A percentile compares a stretch with the other conserved stretches of the same genome.
phyloP scores from a whole-genome alignment of 2,888 invertebrate species.

The Perizoma affinitatum region DNA sequence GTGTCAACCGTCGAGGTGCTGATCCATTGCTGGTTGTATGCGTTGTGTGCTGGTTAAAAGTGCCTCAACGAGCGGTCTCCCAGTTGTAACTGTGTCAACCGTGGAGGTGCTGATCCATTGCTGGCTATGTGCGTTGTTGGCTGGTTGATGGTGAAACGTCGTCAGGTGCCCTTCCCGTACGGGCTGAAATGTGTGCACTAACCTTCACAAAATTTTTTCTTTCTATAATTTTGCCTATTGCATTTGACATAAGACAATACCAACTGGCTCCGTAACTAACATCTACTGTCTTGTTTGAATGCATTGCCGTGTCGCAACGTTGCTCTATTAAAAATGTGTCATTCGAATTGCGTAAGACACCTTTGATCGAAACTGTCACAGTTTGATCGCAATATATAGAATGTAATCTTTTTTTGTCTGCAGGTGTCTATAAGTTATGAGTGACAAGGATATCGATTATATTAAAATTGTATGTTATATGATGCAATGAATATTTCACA shows the following conservation, averaged over 20 bases:
- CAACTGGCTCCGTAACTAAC: conserved; percentile 6
- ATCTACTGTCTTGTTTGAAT: conserved; percentile 21
- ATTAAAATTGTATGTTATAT: conserved; percentile 9
- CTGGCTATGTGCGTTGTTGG: too few species aligned
- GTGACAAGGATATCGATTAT: conserved; percentile 60
- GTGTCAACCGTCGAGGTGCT: too few species aligned
- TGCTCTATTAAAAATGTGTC: conserved; percentile 46
- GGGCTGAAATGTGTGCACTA: too few species aligned
- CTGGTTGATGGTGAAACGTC: too few species aligned
- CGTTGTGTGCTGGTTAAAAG: too few species aligned
- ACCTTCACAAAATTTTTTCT: too few species aligned
- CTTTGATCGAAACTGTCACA: conserved; percentile 34
- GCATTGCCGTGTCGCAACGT: conserved; percentile 36
- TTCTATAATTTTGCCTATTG: too few species aligned
- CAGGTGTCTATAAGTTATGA: conserved; percentile 39
- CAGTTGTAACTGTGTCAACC: too few species aligned
- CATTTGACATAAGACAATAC: background rate
- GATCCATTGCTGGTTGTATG: too few species aligned
- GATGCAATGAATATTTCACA: background rate
- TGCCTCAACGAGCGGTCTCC: too few species aligned
- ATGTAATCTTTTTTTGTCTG: conserved; percentile 22
- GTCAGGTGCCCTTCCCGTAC: too few species aligned
- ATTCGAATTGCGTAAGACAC: conserved; percentile 35
- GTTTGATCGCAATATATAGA: conserved; percentile 36
- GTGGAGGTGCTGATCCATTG: too few species aligned